A percentile compares a stretch with the other conserved stretches of the same genome.
These are phyloP conservation scores for Caenorhabditis sp. DNA, from an alignment of 2,888 invertebrate genomes.

Conservation along the genomic window DNA sequence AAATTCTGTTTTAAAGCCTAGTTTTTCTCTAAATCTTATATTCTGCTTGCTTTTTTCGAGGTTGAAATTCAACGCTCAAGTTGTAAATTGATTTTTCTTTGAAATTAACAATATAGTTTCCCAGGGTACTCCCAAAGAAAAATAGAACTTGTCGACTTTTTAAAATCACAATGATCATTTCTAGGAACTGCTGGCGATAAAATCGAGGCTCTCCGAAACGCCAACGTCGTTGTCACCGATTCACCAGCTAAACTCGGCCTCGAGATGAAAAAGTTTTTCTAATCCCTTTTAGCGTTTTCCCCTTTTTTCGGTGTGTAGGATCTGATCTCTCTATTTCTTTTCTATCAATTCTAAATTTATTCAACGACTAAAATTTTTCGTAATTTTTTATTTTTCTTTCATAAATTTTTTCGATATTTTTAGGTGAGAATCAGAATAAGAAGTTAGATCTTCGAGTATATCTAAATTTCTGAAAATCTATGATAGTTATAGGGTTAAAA, in stretches of 20 bases:
- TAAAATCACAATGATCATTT: not conserved
- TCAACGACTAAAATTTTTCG: not conserved
- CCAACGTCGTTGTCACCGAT: slow-evolving; percentile 60
- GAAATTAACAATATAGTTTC: too few species aligned
- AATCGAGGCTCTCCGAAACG: slow-evolving; percentile 56
- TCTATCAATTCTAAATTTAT: not conserved
- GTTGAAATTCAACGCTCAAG: too few species aligned
- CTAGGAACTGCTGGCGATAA: slow-evolving; percentile 55
- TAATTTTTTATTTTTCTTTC: slow-evolving; percentile 1
- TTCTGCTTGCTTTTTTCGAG: too few species aligned
- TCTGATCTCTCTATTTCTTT: not conserved
- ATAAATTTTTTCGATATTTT: slow-evolving; percentile 2
- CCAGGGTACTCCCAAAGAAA: too few species aligned
- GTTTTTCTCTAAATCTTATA: too few species aligned
- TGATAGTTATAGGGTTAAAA: too few species aligned
- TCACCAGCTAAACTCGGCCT: slow-evolving; percentile 56
- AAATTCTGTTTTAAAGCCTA: too few species aligned
- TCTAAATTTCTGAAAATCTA: too few species aligned
- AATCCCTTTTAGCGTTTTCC: not conserved
- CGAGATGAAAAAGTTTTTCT: slow-evolving; percentile 37
- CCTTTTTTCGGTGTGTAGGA: not conserved
- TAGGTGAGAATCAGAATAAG: slow-evolving; percentile 6
- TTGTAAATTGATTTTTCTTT: too few species aligned
- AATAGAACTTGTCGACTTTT: too few species aligned
- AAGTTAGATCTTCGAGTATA: too few species aligned